Percentiles rank a stretch among this genome's conserved stretches.
Conservation (phyloP, 2,797 vertebrate species). For the Taeniopygia guttata region DNA sequence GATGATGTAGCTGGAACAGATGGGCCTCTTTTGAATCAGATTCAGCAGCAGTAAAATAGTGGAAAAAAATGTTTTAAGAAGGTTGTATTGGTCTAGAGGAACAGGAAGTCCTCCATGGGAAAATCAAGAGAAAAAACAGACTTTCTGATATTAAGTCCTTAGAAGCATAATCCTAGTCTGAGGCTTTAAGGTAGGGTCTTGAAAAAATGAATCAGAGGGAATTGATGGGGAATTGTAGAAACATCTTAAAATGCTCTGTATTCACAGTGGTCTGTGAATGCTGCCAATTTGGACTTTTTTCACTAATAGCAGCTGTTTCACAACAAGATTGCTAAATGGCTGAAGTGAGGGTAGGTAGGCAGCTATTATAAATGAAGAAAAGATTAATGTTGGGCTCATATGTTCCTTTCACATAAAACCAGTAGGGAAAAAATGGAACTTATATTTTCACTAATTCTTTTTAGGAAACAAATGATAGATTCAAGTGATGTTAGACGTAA, state of each 20-base stretch:
- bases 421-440: background rate
- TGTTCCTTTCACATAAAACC: background rate
- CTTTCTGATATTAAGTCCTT: background rate
- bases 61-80: background rate
- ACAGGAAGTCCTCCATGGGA: conserved; percentile 27
- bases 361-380: background rate
- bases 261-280: background rate
- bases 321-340: background rate
- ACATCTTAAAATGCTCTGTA: background rate
- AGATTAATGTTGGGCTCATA: background rate
- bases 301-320: background rate
- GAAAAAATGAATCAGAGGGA: background rate
- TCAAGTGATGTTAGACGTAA: background rate
- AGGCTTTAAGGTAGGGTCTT: background rate
- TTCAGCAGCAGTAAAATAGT: conserved; percentile 47
- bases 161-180: background rate
- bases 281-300: conserved; percentile 1
- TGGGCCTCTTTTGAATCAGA: conserved; percentile 52
- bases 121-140: conserved; percentile 18
- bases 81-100: conserved; percentile 10
- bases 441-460: background rate
- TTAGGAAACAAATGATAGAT: background rate
- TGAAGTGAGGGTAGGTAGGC: background rate
- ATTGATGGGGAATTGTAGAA: background rate
- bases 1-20: conserved; percentile 31